phyloP scores from a whole-genome alignment of 2,888 invertebrate genomes.

The Malacosoma neustria region DNA sequence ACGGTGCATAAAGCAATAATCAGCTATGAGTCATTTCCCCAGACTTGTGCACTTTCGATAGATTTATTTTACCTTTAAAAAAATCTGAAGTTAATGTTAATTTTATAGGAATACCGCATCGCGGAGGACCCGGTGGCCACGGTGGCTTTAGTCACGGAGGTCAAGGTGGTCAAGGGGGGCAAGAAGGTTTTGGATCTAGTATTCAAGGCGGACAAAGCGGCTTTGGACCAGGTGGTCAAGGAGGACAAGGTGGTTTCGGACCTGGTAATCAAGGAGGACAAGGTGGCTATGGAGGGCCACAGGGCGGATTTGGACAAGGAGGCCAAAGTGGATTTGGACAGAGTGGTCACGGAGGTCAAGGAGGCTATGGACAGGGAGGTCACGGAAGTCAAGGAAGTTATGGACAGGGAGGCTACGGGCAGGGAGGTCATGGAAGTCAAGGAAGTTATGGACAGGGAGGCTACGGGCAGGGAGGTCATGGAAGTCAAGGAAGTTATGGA shows the following conservation, averaged over 20 bases:
- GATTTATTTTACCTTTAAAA: no score
- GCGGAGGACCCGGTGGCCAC: not conserved
- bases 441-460: slow-evolving; percentile 4
- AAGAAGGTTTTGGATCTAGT: not conserved
- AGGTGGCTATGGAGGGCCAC: slow-evolving; percentile 2
- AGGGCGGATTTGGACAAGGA: not conserved
- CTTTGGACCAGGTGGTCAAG: slow-evolving; percentile 1
- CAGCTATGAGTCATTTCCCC: no score
- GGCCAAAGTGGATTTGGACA: not conserved
- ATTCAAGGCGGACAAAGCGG: slow-evolving; percentile 5
- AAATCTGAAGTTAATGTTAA: no score
- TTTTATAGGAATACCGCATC: not conserved
- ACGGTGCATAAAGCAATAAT: no score
- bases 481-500: no score
- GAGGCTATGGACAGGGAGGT: slow-evolving; percentile 2
- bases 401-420: slow-evolving; percentile 1
- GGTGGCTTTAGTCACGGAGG: no score
- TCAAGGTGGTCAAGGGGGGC: not conserved
- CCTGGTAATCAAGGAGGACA: slow-evolving; percentile 5
- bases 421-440: slow-evolving; percentile 1
- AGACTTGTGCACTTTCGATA: no score
- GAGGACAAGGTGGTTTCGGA: slow-evolving; percentile 1
- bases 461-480: slow-evolving; percentile 4
- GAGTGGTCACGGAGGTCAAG: no score
- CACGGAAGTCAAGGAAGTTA: slow-evolving; percentile 5